Conservation (phyloP, 2,888 invertebrate genomes). For the Drosophila niveifrons region DNA sequence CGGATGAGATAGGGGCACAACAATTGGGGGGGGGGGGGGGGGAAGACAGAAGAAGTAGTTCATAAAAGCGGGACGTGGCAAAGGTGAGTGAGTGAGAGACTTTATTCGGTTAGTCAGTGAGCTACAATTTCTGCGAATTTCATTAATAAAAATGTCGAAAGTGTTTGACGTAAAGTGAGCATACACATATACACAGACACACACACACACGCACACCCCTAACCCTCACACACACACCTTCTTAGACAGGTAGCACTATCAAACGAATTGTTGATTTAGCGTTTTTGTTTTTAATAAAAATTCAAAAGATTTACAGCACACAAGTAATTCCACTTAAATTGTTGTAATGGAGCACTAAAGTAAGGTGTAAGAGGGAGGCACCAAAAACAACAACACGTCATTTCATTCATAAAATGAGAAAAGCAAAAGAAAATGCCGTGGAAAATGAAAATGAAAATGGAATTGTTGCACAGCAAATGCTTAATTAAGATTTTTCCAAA, state of each 20-base stretch:
- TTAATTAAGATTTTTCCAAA: slow-evolving; percentile 74
- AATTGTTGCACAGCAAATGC: slow-evolving; percentile 50
- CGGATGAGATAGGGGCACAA: not conserved
- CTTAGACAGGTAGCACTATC: slow-evolving; percentile 60
- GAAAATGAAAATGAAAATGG: slow-evolving; percentile 3
- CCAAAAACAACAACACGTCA: slow-evolving; percentile 23
- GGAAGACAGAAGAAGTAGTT: slow-evolving; percentile 41
- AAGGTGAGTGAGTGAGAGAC: slow-evolving; percentile 37
- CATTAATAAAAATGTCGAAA: slow-evolving; percentile 80
- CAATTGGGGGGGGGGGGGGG: not conserved
- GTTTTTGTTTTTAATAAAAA: slow-evolving; percentile 78
- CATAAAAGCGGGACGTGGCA: slow-evolving; percentile 61
- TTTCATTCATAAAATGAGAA: slow-evolving; percentile 70
- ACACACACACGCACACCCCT: not conserved
- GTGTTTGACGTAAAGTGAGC: slow-evolving; percentile 61
- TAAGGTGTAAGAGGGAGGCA: not conserved
- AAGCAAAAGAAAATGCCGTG: not conserved
- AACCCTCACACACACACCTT: not conserved
- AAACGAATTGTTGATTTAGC: slow-evolving; percentile 68
- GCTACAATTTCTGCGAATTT: slow-evolving; percentile 76
- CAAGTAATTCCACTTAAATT: slow-evolving; percentile 79
- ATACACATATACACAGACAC: slow-evolving; percentile 10
- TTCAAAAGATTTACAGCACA: slow-evolving; percentile 75
- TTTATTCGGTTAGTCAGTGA: slow-evolving; percentile 53
- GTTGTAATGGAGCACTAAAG: slow-evolving; percentile 45